phyloP scores from a whole-genome alignment of 2,888 invertebrate species.

The Galeruca laticollis region DNA sequence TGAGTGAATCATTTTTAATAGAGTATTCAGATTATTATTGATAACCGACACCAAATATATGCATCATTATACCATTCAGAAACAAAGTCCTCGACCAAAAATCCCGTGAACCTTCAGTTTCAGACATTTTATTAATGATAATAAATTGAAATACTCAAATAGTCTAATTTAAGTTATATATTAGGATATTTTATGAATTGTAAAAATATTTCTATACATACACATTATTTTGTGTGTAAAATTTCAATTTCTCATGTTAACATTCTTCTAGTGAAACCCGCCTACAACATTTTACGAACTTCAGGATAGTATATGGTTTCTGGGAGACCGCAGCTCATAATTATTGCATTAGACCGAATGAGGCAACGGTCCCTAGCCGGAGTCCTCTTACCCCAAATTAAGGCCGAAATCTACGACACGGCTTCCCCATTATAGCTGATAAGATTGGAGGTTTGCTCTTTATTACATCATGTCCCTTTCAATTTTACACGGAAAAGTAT shows the following conservation, averaged over 20 bases:
- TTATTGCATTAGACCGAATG: slow-evolving; percentile 51
- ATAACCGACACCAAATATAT: no score
- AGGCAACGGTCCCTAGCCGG: slow-evolving; percentile 33
- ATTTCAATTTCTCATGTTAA: not conserved
- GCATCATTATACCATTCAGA: no score
- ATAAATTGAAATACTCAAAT: no score
- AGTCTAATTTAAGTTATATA: no score
- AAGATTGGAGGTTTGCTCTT: slow-evolving; percentile 42
- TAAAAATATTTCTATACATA: no score
- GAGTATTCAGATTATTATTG: no score
- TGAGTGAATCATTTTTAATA: no score
- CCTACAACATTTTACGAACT: slow-evolving; percentile 20
- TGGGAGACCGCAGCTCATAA: slow-evolving; percentile 47
- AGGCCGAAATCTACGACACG: slow-evolving; percentile 39
- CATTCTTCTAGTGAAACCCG: slow-evolving; percentile 4
- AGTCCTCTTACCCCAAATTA: slow-evolving; percentile 40
- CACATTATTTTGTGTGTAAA: no score
- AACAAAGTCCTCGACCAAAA: no score
- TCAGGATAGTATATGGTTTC: slow-evolving; percentile 31
- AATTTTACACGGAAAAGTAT: slow-evolving; percentile 35
- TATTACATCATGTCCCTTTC: slow-evolving; percentile 43
- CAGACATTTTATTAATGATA: no score
- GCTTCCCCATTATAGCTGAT: slow-evolving; percentile 39
- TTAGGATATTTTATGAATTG: no score
- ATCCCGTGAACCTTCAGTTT: no score